phyloP scores from a whole-genome alignment of 1,140 invertebrate genomes.

The Tetramorium parvispinum region DNA sequence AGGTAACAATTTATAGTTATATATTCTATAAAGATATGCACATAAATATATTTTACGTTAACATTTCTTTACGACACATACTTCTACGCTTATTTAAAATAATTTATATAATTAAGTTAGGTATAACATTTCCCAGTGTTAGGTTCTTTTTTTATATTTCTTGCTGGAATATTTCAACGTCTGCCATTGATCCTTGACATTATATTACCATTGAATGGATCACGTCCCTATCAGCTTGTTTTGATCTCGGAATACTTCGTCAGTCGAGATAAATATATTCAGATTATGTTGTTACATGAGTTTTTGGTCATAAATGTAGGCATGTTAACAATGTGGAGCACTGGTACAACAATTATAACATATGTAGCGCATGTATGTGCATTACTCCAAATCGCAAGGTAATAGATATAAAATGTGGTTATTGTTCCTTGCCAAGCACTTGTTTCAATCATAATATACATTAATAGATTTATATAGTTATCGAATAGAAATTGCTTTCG shows the following conservation, averaged over 20 bases:
- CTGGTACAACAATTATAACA: not conserved
- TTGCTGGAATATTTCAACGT: not conserved
- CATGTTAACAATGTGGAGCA: not conserved
- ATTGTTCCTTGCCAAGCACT: not conserved
- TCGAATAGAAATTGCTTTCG: not conserved
- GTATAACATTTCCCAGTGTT: not conserved
- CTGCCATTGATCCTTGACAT: conserved; percentile 12
- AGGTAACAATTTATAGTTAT: not conserved
- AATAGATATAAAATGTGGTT: not conserved
- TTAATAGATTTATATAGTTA: conserved; percentile 18
- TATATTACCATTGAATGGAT: conserved; percentile 27
- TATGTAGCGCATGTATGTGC: conserved; percentile 13
- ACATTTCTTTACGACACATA: not conserved
- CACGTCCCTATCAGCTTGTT: not conserved
- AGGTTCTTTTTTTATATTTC: not conserved
- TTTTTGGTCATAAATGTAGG: not conserved
- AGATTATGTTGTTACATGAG: conserved; percentile 31
- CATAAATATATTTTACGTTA: not conserved
- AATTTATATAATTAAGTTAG: not conserved
- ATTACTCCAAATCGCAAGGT: conserved; percentile 35
- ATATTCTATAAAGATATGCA: not conserved
- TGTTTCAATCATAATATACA: not conserved
- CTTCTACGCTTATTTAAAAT: not conserved
- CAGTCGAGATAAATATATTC: conserved; percentile 37
- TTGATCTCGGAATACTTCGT: conserved; percentile 25